Conservation (phyloP, 2,113 vertebrate genomes). For the Hyperopisus bebe region DNA sequence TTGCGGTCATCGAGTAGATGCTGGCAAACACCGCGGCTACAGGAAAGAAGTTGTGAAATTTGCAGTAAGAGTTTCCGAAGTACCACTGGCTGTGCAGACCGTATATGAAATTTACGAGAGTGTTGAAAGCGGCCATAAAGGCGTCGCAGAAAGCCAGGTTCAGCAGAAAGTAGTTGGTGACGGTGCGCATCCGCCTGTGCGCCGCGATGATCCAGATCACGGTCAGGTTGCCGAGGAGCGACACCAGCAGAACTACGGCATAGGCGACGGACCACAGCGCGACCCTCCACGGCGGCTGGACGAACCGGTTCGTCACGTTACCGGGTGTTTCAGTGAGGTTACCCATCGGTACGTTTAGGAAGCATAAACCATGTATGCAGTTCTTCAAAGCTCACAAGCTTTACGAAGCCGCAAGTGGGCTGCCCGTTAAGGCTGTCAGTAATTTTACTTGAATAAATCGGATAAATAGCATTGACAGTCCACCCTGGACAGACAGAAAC, state of each 20-base stretch:
- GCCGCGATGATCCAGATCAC: conserved; percentile 83
- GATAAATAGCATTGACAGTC: neutral
- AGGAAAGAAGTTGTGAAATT: conserved; percentile 84
- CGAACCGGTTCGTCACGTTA: conserved; percentile 72
- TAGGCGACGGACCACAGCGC: conserved; percentile 76
- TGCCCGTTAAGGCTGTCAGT: neutral
- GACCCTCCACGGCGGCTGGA: conserved; percentile 75
- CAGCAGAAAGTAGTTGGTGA: conserved; percentile 79
- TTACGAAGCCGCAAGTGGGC: neutral
- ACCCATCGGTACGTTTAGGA: conserved; percentile 20
- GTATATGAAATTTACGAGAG: conserved; percentile 78
- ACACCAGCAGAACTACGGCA: conserved; percentile 66
- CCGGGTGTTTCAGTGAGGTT: conserved; percentile 32
- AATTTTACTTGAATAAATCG: neutral
- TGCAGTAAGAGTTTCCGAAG: conserved; percentile 76
- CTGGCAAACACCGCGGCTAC: conserved; percentile 79
- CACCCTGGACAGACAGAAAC: neutral
- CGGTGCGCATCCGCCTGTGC: conserved; percentile 77
- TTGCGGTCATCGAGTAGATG: conserved; percentile 84
- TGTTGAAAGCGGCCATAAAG: conserved; percentile 77
- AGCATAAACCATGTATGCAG: neutral
- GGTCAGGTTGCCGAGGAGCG: conserved; percentile 71
- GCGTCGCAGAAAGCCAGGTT: conserved; percentile 79
- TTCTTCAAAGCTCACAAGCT: neutral
- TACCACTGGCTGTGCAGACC: conserved; percentile 76